Base-by-base conservation (phyloP, 1,140 invertebrate species). In the Neodiprion fabricii region DNA sequence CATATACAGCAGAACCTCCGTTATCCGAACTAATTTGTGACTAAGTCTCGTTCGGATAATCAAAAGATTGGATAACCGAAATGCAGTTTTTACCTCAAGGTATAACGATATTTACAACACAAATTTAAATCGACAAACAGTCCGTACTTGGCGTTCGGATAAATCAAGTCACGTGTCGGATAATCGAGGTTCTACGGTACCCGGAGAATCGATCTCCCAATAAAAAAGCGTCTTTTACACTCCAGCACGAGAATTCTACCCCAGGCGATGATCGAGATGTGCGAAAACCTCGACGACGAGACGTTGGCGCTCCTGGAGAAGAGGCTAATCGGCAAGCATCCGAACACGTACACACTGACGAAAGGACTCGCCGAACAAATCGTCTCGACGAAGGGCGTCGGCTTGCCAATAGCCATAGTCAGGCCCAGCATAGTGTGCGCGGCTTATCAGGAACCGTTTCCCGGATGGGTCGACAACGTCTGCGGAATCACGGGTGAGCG, bases 391-490 rank as follows among this genome's bases (percentile, higher is more conserved):
- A 91, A 93, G 81, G 87, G 90, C 2, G 78, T 83, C 1, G 85
- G 89, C 11, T 81, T 99, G 69, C 97, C 97, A 0, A 91, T 96
- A 7, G 94, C 95, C 14, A 97, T 99, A 76, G 94, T 99, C 0
- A 87, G 97, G 77, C 97, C 98, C 0, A 98, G 97, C 1, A 99
- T 99, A 76, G 93, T 96, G 1, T 94, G 94, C 5, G 94, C 92
- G 0, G 92, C 95, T 0, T 91, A 91, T 81, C 90, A 91, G 75
- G 94, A 96, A 83, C 95, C 95, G 0, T 93, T 91, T 82, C 93
- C 94, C 0, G 96, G 97, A 1, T 99, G 98, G 98, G 95, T 98
- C 70, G 98, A 99, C 85, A 99, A 98, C 81, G 90, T 96, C n/a
- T 96, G 95, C 85, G 97, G 97, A 65, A 91, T 94, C n/a, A 94